Conservation (phyloP, 2,888 invertebrate species). For the Rutpela maculata region DNA sequence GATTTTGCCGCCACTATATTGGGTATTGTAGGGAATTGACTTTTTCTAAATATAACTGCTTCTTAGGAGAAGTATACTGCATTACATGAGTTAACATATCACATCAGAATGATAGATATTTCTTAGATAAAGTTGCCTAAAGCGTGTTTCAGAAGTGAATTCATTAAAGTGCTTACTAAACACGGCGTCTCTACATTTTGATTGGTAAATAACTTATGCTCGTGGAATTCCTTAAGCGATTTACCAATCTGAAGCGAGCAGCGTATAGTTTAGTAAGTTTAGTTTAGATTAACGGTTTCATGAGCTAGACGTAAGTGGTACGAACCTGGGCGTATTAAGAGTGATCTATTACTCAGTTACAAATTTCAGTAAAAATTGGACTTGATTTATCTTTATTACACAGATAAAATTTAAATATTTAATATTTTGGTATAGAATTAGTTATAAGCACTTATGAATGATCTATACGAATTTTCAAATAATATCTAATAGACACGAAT, state of each 20-base stretch:
- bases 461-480: too few species aligned
- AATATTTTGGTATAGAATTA: too few species aligned
- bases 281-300: neutral
- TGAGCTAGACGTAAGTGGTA: neutral
- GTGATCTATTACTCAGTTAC: neutral
- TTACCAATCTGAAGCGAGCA: neutral
- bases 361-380: neutral
- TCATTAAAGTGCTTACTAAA: neutral
- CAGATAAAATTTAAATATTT: too few species aligned
- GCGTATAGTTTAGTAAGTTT: neutral
- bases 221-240: neutral
- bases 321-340: neutral
- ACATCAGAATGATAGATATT: neutral
- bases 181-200: neutral
- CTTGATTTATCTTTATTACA: too few species aligned
- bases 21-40: too few species aligned
- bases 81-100: too few species aligned
- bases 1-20: too few species aligned
- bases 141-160: neutral
- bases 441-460: too few species aligned
- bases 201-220: neutral
- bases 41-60: too few species aligned
- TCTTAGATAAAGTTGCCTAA: neutral
- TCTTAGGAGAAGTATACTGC: too few species aligned
- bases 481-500: too few species aligned